Evolutionary conservation across 2,888 invertebrate species (phyloP).

Genomic region (Tuta absoluta): DNA sequence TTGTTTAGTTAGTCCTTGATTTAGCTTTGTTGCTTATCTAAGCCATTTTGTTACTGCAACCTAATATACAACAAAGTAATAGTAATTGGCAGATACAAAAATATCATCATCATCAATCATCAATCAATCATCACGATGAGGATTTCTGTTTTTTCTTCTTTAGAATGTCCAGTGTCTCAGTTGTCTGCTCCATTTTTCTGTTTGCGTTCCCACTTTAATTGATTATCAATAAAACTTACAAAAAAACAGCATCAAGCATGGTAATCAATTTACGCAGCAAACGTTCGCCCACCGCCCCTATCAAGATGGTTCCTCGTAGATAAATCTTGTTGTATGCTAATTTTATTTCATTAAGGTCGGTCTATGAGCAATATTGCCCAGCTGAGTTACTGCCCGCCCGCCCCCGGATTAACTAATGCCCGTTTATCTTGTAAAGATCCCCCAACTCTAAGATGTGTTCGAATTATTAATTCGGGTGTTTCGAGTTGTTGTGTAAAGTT

Average conservation of each 20-base stretch:
- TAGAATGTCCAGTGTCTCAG: too few relatives aligned
- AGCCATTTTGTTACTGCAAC: too few relatives aligned
- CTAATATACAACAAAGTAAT: too few relatives aligned
- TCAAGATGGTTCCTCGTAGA: slow-evolving; percentile 45
- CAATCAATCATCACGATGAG: too few relatives aligned
- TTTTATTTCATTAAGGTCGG: slow-evolving; percentile 80
- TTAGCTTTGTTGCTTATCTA: too few relatives aligned
- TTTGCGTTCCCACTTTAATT: too few relatives aligned
- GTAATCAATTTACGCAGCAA: not conserved
- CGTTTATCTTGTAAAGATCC: slow-evolving; percentile 78
- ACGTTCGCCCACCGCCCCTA: not conserved
- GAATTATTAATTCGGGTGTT: slow-evolving; percentile 62
- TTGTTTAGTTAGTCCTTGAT: too few relatives aligned
- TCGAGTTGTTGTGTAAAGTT: slow-evolving; percentile 22
- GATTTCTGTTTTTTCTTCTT: too few relatives aligned
- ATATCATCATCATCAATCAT: too few relatives aligned
- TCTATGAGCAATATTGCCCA: slow-evolving; percentile 73
- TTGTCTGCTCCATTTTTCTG: too few relatives aligned
- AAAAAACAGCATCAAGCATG: not conserved
- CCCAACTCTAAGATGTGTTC: slow-evolving; percentile 60
- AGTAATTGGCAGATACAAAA: too few relatives aligned
- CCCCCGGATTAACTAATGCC: slow-evolving; percentile 79
- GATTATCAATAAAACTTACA: not conserved
- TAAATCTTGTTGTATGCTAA: slow-evolving; percentile 80
- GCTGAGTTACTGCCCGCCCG: slow-evolving; percentile 71